Percentiles rank a stretch among this genome's conserved stretches.
Evolutionary conservation across 2,797 vertebrate species (phyloP).

Genomic region (Sebastes vulpes): DNA sequence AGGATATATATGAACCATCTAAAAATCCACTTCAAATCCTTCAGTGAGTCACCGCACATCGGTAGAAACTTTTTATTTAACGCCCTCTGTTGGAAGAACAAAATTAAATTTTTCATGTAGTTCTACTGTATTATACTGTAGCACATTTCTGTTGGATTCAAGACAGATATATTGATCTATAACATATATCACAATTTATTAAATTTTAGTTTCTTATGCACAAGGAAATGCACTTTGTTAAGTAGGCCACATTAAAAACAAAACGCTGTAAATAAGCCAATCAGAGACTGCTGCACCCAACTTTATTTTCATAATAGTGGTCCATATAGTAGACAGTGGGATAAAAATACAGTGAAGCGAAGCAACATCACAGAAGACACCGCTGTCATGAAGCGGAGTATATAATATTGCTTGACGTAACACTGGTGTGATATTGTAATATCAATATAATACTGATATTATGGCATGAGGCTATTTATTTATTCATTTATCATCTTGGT

Average conservation of each 20-base stretch:
- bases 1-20: background rate
- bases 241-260: background rate
- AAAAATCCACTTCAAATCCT: background rate
- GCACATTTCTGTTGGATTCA: background rate
- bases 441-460: background rate
- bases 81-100: background rate
- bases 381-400: too few species aligned
- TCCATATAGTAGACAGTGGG: background rate
- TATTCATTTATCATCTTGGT: accelerated
- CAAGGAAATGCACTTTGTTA: background rate
- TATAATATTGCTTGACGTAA: background rate
- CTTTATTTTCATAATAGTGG: background rate
- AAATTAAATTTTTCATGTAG: background rate
- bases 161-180: background rate
- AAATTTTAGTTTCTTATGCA: background rate
- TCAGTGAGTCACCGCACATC: background rate
- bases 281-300: background rate
- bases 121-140: background rate
- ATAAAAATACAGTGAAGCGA: background rate
- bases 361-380: background rate
- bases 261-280: background rate
- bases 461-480: too few species aligned
- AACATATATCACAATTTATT: background rate
- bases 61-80: background rate
- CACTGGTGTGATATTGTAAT: background rate